Evolutionary conservation across 2,797 vertebrate genomes (phyloP).

Genomic region (Lerista edwardsae): DNA sequence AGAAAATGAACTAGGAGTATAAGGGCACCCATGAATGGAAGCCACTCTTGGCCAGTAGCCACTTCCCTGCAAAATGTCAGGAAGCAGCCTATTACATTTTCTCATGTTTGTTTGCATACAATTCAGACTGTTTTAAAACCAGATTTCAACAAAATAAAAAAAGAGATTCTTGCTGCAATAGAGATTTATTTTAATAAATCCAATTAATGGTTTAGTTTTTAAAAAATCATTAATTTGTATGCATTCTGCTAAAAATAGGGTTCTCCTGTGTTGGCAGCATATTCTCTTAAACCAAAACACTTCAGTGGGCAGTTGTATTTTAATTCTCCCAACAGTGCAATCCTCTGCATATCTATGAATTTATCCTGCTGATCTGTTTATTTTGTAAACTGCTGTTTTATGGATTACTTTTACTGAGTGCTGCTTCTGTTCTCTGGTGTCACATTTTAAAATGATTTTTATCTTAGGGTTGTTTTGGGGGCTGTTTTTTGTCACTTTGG

Average conservation of each 20-base stretch:
- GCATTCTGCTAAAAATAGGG: neutral
- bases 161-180: too few species aligned
- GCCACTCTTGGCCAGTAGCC: too few species aligned
- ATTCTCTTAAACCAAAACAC: neutral
- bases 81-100: too few species aligned
- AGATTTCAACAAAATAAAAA: neutral
- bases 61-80: too few species aligned
- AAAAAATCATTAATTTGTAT: neutral
- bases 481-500: neutral
- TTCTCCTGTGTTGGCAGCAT: neutral
- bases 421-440: neutral
- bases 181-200: too few species aligned
- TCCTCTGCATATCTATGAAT: too few species aligned
- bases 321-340: too few species aligned
- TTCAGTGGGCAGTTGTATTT: neutral
- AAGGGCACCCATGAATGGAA: too few species aligned
- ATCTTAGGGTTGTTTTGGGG: neutral
- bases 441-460: neutral
- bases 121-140: neutral
- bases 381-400: neutral
- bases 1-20: too few species aligned
- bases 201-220: neutral
- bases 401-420: neutral
- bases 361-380: neutral
- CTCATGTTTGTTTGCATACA: neutral